Conservation (phyloP, 2,113 vertebrate species). For the Epinephelus fuscoguttatus region DNA sequence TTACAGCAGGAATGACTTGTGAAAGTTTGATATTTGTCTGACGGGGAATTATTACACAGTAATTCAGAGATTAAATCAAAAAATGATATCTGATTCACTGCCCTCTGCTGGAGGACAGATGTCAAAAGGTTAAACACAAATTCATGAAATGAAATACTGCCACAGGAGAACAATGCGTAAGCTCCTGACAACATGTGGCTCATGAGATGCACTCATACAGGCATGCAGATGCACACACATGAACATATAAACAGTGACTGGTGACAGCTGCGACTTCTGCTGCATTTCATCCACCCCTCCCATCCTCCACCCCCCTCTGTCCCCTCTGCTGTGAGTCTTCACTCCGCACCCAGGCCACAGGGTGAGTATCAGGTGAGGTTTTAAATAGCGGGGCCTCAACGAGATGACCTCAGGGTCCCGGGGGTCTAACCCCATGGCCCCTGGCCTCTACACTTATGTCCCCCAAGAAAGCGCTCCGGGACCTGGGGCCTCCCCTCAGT, state of each 20-base stretch:
- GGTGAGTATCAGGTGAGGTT: constrained; percentile 85
- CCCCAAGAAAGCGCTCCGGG: constrained; percentile 61
- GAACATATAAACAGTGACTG: constrained; percentile 45
- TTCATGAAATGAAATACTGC: neutral
- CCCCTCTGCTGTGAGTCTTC: constrained; percentile 78
- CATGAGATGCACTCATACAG: neutral
- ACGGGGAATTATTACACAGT: neutral
- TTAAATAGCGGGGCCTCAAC: constrained; percentile 81
- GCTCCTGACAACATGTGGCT: neutral
- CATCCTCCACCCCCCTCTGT: neutral
- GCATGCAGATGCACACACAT: neutral
- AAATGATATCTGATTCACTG: constrained; percentile 48
- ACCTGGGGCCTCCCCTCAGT: constrained; percentile 47
- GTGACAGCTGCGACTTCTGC: constrained; percentile 76
- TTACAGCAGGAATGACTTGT: constrained; percentile 5
- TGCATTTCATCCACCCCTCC: constrained; percentile 26
- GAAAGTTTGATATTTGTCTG: neutral
- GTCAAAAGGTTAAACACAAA: constrained; percentile 48
- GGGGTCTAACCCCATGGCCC: constrained; percentile 75
- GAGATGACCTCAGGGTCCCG: constrained; percentile 81
- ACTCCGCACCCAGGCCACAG: constrained; percentile 83
- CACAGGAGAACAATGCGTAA: neutral
- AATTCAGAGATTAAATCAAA: constrained; percentile 21
- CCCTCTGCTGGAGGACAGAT: constrained; percentile 74
- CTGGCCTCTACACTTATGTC: constrained; percentile 72